Evolutionary conservation across 1,140 invertebrate genomes (phyloP), one percentile per base, ranked within the genome.

Genomic region (Wasmannia auropunctata): DNA sequence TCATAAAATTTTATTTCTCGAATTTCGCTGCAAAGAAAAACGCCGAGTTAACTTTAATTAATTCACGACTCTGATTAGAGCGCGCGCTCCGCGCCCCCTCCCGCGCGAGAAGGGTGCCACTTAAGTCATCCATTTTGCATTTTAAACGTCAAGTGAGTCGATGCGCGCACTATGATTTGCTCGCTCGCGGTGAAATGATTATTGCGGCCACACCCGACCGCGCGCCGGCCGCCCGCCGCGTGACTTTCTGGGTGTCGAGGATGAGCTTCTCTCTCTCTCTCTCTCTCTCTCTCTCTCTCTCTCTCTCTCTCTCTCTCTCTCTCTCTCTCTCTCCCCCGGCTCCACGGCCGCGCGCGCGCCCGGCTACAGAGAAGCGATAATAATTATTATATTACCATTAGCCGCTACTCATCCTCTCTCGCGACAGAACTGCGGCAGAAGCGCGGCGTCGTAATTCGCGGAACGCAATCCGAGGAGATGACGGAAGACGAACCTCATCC

Each of bases 311-410:
- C n/a, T n/a, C n/a, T n/a, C n/a, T n/a, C n/a, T n/a, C n/a, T n/a
- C n/a, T n/a, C n/a, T n/a, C n/a, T n/a, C n/a, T n/a, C n/a, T n/a
- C n/a, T n/a, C n/a, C n/a, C 16, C 72, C 34, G 49, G 46, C 28
- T 76, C 67, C 37, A n/a, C n/a, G n/a, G n/a, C 37, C 60, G 54
- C 46, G 14, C 49, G n/a, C 62, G 1, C n/a, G 19, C 46, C 34
- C 56, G n/a, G 14, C 49, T 46, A 19, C 69, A 54, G 25, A 54
- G 25, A 22, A 43, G 43, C n/a, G 75, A 81, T 86, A 58, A 90
- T 85, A 90, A 89, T 90, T 90, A 90, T 90, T 86, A 72, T n/a
- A 81, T 90, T 87, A 87, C 87, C 85, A 72, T 79, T 75, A 67
- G 65, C 22, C 85, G 86, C 85, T 90, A 63, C 43, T 90, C 77